Evolutionary conservation across 2,113 vertebrate genomes (phyloP).

Genomic region (Hyperopisus bebe): DNA sequence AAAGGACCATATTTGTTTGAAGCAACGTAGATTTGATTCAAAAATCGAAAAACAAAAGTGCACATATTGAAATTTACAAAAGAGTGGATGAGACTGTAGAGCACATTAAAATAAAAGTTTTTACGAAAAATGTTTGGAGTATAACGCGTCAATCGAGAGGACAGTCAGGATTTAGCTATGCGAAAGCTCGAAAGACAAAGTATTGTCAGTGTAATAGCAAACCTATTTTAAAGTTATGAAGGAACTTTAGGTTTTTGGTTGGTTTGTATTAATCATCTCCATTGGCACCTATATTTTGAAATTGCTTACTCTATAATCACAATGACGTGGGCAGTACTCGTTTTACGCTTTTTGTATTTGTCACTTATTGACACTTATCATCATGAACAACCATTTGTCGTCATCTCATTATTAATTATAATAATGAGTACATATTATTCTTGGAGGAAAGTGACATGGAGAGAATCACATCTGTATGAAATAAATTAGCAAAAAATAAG

Average conservation of each 20-base stretch:
- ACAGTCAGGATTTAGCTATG: background rate
- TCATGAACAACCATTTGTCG: background rate
- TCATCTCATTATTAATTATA: background rate
- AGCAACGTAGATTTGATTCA: slow-evolving; percentile 18
- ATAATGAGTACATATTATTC: background rate
- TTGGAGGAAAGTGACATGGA: background rate
- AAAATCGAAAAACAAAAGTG: background rate
- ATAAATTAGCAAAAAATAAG: slow-evolving; percentile 29
- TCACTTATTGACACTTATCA: background rate
- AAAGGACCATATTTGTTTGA: slow-evolving; percentile 40
- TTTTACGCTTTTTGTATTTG: background rate
- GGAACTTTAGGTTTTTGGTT: background rate
- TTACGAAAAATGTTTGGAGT: background rate
- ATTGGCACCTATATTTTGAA: background rate
- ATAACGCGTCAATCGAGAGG: background rate
- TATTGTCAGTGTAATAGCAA: background rate
- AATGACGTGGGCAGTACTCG: background rate
- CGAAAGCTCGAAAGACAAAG: background rate
- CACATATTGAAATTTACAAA: background rate
- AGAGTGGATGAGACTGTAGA: background rate
- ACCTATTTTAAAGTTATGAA: background rate
- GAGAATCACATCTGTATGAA: slow-evolving; percentile 33
- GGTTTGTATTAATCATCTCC: background rate
- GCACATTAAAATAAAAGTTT: background rate
- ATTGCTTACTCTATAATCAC: background rate